Evolutionary conservation across 2,113 vertebrate species (phyloP).

Genomic region (Sorex fumeus): DNA sequence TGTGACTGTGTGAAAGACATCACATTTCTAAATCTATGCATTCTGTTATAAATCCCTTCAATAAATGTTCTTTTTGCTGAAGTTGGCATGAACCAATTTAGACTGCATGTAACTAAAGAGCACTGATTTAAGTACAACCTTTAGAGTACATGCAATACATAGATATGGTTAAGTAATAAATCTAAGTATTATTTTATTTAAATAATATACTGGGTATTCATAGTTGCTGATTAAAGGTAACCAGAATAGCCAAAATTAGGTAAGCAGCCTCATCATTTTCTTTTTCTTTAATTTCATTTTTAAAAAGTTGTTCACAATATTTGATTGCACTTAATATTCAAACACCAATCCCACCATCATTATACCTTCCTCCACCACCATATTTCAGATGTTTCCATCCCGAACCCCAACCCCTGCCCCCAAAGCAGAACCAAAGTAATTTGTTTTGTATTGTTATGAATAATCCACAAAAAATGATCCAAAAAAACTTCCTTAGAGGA

Average conservation of each 20-base stretch:
- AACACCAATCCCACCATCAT: no score
- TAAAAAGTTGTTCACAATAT: no score
- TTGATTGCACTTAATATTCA: no score
- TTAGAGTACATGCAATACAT: neutral
- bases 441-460: no score
- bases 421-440: no score
- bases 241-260: neutral
- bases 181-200: neutral
- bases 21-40: neutral
- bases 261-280: neutral
- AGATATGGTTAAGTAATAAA: neutral
- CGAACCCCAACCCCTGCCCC: no score
- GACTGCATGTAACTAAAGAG: conserved; percentile 18
- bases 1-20: neutral
- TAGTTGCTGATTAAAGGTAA: neutral
- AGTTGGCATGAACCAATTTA: neutral
- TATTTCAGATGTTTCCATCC: no score
- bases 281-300: no score
- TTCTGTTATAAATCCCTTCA: neutral
- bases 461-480: no score
- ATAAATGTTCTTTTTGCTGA: neutral
- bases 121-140: neutral
- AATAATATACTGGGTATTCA: neutral
- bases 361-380: no score
- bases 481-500: no score